These are phyloP conservation scores for Uromys caudimaculatus DNA, from an alignment of 2,797 vertebrate genomes.

Conservation along the genomic window DNA sequence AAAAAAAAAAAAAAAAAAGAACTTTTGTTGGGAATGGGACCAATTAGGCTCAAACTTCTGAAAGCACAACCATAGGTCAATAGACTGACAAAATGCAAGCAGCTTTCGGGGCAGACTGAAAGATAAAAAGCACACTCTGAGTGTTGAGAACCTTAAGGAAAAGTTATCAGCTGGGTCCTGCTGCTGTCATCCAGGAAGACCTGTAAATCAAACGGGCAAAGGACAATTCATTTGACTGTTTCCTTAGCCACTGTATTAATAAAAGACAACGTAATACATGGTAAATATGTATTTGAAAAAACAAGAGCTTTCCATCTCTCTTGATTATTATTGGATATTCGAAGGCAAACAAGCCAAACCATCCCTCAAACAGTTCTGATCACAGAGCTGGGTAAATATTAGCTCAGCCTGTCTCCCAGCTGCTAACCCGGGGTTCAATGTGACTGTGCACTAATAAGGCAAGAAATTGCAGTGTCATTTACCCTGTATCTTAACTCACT, in stretches of 20 bases:
- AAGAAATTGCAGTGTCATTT: slow-evolving; percentile 58
- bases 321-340: slow-evolving; percentile 75
- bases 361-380: slow-evolving; percentile 71
- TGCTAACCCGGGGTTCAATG: slow-evolving; percentile 69
- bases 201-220: slow-evolving; percentile 54
- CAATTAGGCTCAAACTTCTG: not conserved
- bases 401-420: slow-evolving; percentile 77
- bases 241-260: slow-evolving; percentile 74
- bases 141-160: slow-evolving; percentile 16
- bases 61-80: not conserved
- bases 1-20: no score
- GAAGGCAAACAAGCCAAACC: slow-evolving; percentile 77
- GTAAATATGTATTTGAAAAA: slow-evolving; percentile 77
- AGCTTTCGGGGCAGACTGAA: slow-evolving; percentile 42
- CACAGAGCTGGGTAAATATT: slow-evolving; percentile 77
- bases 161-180: slow-evolving; percentile 3
- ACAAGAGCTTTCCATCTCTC: slow-evolving; percentile 71
- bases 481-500: slow-evolving; percentile 41
- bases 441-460: slow-evolving; percentile 29
- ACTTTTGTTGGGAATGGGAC: not conserved
- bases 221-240: slow-evolving; percentile 76
- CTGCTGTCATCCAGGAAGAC: slow-evolving; percentile 55
- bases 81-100: slow-evolving; percentile 33
- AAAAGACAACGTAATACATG: slow-evolving; percentile 75
- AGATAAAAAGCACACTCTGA: slow-evolving; percentile 7